Percentiles rank a stretch among this genome's conserved stretches.
Conservation (phyloP, 1,140 invertebrate genomes). For the Homalodisca vitripennis region DNA sequence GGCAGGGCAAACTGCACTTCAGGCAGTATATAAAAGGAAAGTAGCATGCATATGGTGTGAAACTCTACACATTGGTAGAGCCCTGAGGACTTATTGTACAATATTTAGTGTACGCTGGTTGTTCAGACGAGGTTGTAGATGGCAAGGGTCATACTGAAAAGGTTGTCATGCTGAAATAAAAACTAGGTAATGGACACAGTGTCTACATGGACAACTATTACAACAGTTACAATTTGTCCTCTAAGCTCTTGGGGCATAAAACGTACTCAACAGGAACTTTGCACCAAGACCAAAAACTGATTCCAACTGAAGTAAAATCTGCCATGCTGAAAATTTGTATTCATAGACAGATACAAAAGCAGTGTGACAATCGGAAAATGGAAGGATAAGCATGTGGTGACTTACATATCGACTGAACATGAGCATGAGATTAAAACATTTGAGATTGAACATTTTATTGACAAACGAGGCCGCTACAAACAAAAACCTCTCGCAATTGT, state of each 20-base stretch:
- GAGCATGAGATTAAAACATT: too few species aligned
- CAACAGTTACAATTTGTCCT: conserved; percentile 32
- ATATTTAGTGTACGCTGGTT: background rate
- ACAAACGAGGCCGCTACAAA: too few species aligned
- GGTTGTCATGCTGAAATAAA: background rate
- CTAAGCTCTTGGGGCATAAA: conserved; percentile 32
- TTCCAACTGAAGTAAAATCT: conserved; percentile 34
- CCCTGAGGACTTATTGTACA: too few species aligned
- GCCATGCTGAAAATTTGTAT: too few species aligned
- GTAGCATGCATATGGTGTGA: background rate
- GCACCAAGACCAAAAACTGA: conserved; percentile 36
- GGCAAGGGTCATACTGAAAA: background rate
- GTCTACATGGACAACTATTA: conserved; percentile 41
- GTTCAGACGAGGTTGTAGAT: background rate
- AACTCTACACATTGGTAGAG: too few species aligned
- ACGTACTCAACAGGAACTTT: conserved; percentile 40
- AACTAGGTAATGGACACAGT: conserved; percentile 29
- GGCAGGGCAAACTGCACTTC: background rate
- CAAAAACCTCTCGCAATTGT: too few species aligned
- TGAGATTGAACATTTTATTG: too few species aligned
- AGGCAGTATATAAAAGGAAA: too few species aligned
- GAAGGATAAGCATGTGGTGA: too few species aligned
- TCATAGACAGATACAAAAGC: too few species aligned
- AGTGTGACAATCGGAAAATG: too few species aligned
- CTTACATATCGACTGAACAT: too few species aligned